Base-by-base conservation (phyloP, 2,113 vertebrate species). In the Grus americana region DNA sequence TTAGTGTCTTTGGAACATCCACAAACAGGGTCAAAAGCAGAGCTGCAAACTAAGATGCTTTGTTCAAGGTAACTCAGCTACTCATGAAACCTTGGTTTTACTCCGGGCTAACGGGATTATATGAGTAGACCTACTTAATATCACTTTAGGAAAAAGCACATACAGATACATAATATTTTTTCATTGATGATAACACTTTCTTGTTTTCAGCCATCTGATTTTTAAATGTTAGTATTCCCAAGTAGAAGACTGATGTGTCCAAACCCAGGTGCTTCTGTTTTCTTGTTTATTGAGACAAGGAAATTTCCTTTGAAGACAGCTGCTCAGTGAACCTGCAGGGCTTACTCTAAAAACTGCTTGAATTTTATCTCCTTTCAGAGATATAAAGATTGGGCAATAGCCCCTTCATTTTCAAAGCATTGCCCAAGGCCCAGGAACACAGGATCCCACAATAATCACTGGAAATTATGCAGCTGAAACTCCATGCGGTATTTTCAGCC, bases 241-340 rank as follows among this genome's bases (percentile, higher is more conserved):
- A 78, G 36, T 30, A 58, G 54, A 89, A 81, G 23, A 78, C 46
- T 34, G 10, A 44, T 67, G 3, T 50, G 10, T 79, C 76, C 66
- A 93, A 75, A 34, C 16, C 32, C 80, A 93, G 88, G 78, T 95
- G 73, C 58, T 96, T 70, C 74, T 96, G 70, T 70, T 94, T 89
- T 73, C 54, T 91, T 97, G 57, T 92, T 95, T 95, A 95, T 70
- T 0, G 0, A 92, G 61, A 79, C 44, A 95, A 76, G n/a, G 62
- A 93, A 82, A 95, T 96, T 95, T 95, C 40, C 80, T 95, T 95
- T 97, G 96, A 91, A 97, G 62, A 66, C 94, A 97, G 92, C 86
- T 97, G 89, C 71, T 88, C 71, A 86, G 66, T 63, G 66, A 95
- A 95, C 89, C 96, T 96, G 54, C 52, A 95, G 89, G 92, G 91